Conservation (phyloP, 2,113 vertebrate genomes). For the Sclerurus mexicanus region DNA sequence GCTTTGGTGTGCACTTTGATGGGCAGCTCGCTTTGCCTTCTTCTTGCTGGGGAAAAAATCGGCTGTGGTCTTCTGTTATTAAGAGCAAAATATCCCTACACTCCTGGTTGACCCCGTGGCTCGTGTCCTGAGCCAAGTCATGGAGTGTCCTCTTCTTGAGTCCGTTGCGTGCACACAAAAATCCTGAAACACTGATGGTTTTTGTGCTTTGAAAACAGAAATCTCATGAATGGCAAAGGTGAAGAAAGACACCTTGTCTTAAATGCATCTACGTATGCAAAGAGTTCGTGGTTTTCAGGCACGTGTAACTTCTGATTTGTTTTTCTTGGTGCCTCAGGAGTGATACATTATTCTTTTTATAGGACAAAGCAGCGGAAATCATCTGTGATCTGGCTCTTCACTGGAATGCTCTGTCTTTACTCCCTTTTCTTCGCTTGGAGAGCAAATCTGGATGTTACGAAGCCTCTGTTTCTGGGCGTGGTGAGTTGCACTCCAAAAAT, state of each 20-base stretch:
- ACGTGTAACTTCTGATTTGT: rapidly evolving
- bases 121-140: too few relatives aligned
- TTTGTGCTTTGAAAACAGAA: not conserved
- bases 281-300: not conserved
- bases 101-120: not conserved
- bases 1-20: not conserved
- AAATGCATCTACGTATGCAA: not conserved
- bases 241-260: not conserved
- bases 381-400: slow-evolving; percentile 80
- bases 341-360: not conserved
- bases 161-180: not conserved
- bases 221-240: not conserved
- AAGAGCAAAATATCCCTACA: not conserved
- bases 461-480: slow-evolving; percentile 91
- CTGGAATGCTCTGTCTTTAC: slow-evolving; percentile 86
- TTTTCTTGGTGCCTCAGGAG: not conserved
- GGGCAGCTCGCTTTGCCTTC: not conserved
- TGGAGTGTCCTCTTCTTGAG: too few relatives aligned
- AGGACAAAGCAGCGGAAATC: slow-evolving; percentile 69
- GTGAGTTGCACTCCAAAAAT: slow-evolving; percentile 72
- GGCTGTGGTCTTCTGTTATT: not conserved
- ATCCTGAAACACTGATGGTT: not conserved
- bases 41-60: not conserved
- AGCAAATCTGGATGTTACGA: slow-evolving; percentile 93
- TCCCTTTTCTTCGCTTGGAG: slow-evolving; percentile 97